phyloP scores from a whole-genome alignment of 2,888 invertebrate species.

The Euclidia mi region DNA sequence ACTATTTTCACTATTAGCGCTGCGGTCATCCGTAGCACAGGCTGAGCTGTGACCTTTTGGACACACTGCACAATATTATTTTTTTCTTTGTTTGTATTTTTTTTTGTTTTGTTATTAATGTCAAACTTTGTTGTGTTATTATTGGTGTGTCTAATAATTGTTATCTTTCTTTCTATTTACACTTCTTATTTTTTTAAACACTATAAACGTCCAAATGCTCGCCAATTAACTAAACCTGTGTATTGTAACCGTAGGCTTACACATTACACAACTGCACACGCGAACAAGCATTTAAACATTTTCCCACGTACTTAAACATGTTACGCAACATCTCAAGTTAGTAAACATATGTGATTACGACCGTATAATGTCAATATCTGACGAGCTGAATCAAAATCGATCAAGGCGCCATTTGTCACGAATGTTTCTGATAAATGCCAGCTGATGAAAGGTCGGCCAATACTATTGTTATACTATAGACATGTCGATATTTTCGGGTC shows the following conservation, averaged over 20 bases:
- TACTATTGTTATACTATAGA: slow-evolving; percentile 51
- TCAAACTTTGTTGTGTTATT: no score
- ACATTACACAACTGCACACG: slow-evolving; percentile 1
- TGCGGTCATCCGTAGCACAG: no score
- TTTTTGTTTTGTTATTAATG: no score
- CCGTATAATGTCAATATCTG: slow-evolving; percentile 30
- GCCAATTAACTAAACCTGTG: no score
- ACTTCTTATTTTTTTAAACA: no score
- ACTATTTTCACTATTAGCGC: no score
- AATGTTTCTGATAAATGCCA: slow-evolving; percentile 71
- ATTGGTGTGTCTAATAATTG: no score
- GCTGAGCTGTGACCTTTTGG: no score
- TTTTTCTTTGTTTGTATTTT: no score
- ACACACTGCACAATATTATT: no score
- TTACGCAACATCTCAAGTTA: slow-evolving; percentile 21
- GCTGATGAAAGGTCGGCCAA: slow-evolving; percentile 50
- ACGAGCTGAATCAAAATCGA: slow-evolving; percentile 33
- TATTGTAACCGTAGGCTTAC: neutral
- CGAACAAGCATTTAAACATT: slow-evolving; percentile 13
- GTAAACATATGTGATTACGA: slow-evolving; percentile 21
- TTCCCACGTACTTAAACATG: slow-evolving; percentile 15
- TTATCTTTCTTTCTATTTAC: no score
- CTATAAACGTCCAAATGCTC: neutral
- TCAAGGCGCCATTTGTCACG: slow-evolving; percentile 58
- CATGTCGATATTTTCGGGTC: slow-evolving; percentile 61